phyloP scores from a whole-genome alignment of 1,140 invertebrate species.

The Vanessa atalanta region DNA sequence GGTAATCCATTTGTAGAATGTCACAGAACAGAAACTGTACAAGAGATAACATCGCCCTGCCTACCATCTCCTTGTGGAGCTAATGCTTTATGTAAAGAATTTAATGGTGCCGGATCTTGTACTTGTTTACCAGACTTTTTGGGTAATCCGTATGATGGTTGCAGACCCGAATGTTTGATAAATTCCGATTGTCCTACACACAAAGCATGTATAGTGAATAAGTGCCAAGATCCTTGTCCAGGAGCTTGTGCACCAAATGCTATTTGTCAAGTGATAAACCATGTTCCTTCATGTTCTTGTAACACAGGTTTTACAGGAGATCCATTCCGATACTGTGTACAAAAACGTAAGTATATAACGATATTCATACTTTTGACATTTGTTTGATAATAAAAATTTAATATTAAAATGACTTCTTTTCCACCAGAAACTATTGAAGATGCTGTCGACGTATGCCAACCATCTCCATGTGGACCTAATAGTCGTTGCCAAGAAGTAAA shows the following conservation, averaged over 20 bases:
- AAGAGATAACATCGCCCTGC: constrained; percentile 83
- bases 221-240: constrained; percentile 87
- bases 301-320: constrained; percentile 86
- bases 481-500: constrained; percentile 83
- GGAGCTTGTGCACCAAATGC: constrained; percentile 88
- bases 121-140: constrained; percentile 86
- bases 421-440: constrained; percentile 56
- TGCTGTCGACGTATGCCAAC: constrained; percentile 81
- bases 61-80: constrained; percentile 89
- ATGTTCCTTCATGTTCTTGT: constrained; percentile 88
- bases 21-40: constrained; percentile 69
- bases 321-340: constrained; percentile 84
- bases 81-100: constrained; percentile 89
- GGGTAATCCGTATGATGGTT: constrained; percentile 88
- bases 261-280: constrained; percentile 87
- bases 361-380: background rate
- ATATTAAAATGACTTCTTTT: constrained; percentile 17
- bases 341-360: constrained; percentile 80
- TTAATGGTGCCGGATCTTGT: constrained; percentile 88
- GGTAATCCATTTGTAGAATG: constrained; percentile 84
- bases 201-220: constrained; percentile 85
- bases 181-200: constrained; percentile 86
- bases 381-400: background rate
- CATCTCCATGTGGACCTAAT: constrained; percentile 86
- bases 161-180: constrained; percentile 86